These are phyloP conservation scores for Gadus macrocephalus DNA, from an alignment of 2,113 vertebrate genomes.

Conservation along the genomic window DNA sequence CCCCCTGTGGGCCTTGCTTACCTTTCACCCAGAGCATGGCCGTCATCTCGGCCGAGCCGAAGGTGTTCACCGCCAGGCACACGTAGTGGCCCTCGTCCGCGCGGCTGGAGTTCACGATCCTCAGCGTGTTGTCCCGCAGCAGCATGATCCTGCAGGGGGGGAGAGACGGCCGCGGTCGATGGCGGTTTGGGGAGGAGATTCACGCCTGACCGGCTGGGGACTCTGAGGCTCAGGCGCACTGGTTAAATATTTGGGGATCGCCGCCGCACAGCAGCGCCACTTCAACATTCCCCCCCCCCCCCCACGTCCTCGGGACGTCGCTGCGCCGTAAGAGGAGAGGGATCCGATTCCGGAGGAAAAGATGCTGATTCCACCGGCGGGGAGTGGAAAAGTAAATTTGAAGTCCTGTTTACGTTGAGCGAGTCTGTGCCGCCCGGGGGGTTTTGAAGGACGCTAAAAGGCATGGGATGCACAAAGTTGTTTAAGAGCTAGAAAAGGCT, in stretches of 20 bases:
- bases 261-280: not conserved
- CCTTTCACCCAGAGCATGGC: conserved; percentile 89
- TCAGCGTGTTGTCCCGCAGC: conserved; percentile 86
- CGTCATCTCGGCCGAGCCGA: conserved; percentile 87
- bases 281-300: not conserved
- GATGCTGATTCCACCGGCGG: not conserved
- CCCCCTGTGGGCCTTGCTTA: conserved; percentile 66
- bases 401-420: not conserved
- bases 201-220: not conserved
- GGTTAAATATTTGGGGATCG: not conserved
- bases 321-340: not conserved
- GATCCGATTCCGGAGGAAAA: conserved; percentile 1
- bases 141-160: conserved; percentile 77
- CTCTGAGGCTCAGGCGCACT: not conserved
- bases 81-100: conserved; percentile 87
- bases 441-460: conserved; percentile 4
- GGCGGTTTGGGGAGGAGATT: conserved; percentile 35
- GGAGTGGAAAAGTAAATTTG: conserved; percentile 15
- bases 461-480: not conserved
- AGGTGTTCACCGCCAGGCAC: conserved; percentile 87
- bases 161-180: conserved; percentile 46
- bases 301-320: no score
- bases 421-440: not conserved
- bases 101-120: conserved; percentile 86
- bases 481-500: conserved; percentile 1